Base-by-base conservation (phyloP, 2,113 vertebrate species). In the Glareola pratincola region DNA sequence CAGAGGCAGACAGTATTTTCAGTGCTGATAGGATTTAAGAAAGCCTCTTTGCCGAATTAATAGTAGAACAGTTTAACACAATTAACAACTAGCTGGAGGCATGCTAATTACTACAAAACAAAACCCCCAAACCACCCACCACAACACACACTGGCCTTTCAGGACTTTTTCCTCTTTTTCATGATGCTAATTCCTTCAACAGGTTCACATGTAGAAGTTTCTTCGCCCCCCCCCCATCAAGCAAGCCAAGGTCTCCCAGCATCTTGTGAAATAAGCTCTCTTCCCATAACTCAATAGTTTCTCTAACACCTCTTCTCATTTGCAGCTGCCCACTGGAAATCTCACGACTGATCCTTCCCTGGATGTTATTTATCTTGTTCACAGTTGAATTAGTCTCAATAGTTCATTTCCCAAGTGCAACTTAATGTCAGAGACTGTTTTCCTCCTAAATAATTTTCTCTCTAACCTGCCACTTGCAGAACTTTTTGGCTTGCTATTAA, bases 11-110 rank as follows among this genome's bases (percentile, higher is more conserved):
- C 54, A 73, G 27, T 22, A 88, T 47, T 93, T 79, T 47, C 79
- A 63, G 60, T 24, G 50, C 63, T 92, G 47, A 76, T 1, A 59
- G 54, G 88, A 93, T 80, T 92, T 95, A 62, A 76, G 63, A 93
- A 96, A 93, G 50, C 67, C 72, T 93, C 92, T 94, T 96, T 74
- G 50, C 50, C 27, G 26, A 92, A 73, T 67, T 90, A 95, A 92
- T 62, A 93, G 71, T 62, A 50, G 26, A 90, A 90, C n/a, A 80
- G 29, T 92, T 94, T 73, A 94, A 93, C 68, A 93, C 71, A 93
- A 94, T 88, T 88, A 94, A 63, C 39, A 68, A 32, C 53, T 85
- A 92, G 57, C 45, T 77, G 41, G 29, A 90, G 57, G 47, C 82
- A 92, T 12, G 37, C 9, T 83, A 69, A 76, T 66, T 62, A 67